phyloP scores from a whole-genome alignment of 2,888 invertebrate species.

The Erebia epiphron region DNA sequence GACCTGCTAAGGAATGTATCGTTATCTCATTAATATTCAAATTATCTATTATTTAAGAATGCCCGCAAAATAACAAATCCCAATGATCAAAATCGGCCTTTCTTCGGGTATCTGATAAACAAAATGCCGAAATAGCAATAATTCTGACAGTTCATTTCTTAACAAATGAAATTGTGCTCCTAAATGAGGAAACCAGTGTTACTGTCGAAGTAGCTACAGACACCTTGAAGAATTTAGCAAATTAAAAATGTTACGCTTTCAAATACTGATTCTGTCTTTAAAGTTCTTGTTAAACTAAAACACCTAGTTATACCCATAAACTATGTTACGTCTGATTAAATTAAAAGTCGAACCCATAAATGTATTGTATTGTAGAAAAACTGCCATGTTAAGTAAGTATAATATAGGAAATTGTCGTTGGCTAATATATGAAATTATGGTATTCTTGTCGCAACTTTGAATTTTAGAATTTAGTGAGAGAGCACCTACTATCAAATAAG shows the following conservation, averaged over 20 bases:
- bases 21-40: conserved; percentile 22
- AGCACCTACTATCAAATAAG: too few relatives aligned
- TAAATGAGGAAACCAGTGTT: conserved; percentile 8
- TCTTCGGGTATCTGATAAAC: conserved; percentile 3
- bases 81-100: conserved; percentile 8
- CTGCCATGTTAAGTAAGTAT: too few relatives aligned
- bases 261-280: conserved; percentile 4
- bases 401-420: too few relatives aligned
- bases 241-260: conserved; percentile 17
- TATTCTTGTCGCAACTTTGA: too few relatives aligned
- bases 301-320: too few relatives aligned
- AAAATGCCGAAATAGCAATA: not conserved
- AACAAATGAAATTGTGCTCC: not conserved
- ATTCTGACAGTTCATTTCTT: conserved; percentile 1
- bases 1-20: conserved; percentile 13
- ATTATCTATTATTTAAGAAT: conserved; percentile 13
- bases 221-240: conserved; percentile 8
- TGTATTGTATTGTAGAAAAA: too few relatives aligned
- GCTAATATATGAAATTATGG: too few relatives aligned
- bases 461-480: too few relatives aligned
- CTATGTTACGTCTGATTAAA: too few relatives aligned
- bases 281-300: not conserved
- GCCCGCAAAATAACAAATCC: conserved; percentile 7
- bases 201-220: not conserved
- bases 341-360: too few relatives aligned